Conservation (phyloP, 2,888 invertebrate species). For the Tillus elongatus region DNA sequence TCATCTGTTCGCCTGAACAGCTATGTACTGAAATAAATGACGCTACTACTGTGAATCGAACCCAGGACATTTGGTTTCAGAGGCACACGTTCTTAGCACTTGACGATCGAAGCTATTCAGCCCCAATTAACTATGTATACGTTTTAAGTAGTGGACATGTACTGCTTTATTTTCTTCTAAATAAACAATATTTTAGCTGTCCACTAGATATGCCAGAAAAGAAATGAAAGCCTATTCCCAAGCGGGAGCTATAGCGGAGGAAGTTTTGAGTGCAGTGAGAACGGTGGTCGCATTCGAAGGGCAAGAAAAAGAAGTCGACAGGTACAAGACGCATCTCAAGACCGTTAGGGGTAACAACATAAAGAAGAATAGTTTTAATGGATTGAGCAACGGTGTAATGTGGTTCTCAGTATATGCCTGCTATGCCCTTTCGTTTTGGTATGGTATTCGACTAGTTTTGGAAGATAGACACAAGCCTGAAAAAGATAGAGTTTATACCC, state of each 20-base stretch:
- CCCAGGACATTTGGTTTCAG: too few species aligned
- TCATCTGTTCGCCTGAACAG: too few species aligned
- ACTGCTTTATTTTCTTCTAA: too few species aligned
- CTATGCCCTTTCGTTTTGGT: slow-evolving; percentile 71
- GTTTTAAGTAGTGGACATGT: too few species aligned
- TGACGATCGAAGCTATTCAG: too few species aligned
- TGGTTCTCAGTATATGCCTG: slow-evolving; percentile 68
- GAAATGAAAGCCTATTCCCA: slow-evolving; percentile 64
- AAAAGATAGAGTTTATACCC: slow-evolving; percentile 50
- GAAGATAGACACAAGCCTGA: slow-evolving; percentile 48
- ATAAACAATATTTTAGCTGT: slow-evolving; percentile 42
- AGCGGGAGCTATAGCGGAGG: slow-evolving; percentile 68
- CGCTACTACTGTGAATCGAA: too few species aligned
- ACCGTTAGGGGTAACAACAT: slow-evolving; percentile 57
- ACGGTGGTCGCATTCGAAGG: slow-evolving; percentile 75
- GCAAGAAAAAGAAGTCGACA: slow-evolving; percentile 59
- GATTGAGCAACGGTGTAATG: slow-evolving; percentile 60
- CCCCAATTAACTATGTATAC: too few species aligned
- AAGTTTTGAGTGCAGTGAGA: slow-evolving; percentile 62
- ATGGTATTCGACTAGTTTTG: slow-evolving; percentile 63
- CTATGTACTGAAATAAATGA: too few species aligned
- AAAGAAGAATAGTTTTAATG: slow-evolving; percentile 56
- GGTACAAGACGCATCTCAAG: slow-evolving; percentile 47
- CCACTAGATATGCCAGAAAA: slow-evolving; percentile 55
- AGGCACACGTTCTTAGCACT: too few species aligned